Base-by-base conservation (phyloP, 2,113 vertebrate species). In the Gulo gulo region DNA sequence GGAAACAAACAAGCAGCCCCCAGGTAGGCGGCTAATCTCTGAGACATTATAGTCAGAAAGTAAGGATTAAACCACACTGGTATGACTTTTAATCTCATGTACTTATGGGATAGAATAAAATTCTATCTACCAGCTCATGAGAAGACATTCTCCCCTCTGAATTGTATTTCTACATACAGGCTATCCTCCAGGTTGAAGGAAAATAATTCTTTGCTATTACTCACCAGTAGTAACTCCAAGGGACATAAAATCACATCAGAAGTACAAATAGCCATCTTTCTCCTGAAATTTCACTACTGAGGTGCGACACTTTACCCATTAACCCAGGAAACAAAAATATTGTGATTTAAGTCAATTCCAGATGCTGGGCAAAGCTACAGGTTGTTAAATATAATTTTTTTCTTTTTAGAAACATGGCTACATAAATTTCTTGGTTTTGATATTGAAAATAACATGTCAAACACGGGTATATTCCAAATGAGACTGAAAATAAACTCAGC, bases 401-500 rank as follows among this genome's bases (percentile, higher is more conserved):
- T 29, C 47, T 88, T 69, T 86, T 55, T 63, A 47, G 81, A 95
- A 86, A 12, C 20, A 93, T 11, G 29, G 6, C 21, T 26, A 84
- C 8, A 97, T 74, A 78, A 29, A 94, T 86, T 91, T 90, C 74
- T 92, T 50, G 9, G 91, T 93, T 89, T 96, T 97, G 13, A 87
- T 74, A 7, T 24, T 92, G 57, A 84, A 87, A 94, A 82, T 45
- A 90, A 42, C 34, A 47, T 63, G 24, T 73, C 39, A 95, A 93
- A 73, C 88, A 57, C 2, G 83, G 12, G 59, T 36, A 74, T 3
- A 59, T 81, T 74, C 29, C 80, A 94, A 93, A 92, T 39, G 7
- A 39, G 23, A 82, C 29, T 11, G 12, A 24, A 86, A 92, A 79
- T 45, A 93, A 76, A 67, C 39, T 50, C 4, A 91, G 61, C 2